These are phyloP conservation scores for Nomada hirtipes DNA, from an alignment of 2,888 invertebrate genomes.

Conservation along the genomic window DNA sequence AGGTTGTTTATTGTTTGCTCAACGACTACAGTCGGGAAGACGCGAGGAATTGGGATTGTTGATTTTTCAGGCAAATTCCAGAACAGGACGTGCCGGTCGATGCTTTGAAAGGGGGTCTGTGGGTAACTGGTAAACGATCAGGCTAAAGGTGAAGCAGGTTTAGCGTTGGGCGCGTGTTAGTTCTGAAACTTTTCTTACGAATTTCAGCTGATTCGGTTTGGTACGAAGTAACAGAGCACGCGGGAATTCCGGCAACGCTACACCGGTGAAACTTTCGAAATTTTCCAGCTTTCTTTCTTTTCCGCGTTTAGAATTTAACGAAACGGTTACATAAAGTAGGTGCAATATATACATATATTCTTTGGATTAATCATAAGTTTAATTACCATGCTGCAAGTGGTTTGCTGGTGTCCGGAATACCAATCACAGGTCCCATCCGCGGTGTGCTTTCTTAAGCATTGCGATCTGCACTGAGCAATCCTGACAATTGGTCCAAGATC, in stretches of 20 bases:
- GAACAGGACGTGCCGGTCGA: background rate
- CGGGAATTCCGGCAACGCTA: background rate
- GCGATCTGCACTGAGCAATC: conserved; percentile 81
- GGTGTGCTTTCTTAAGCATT: conserved; percentile 79
- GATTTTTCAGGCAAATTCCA: conserved; percentile 18
- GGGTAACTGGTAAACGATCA: conserved; percentile 22
- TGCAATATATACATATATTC: background rate
- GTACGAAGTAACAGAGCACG: background rate
- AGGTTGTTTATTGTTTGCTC: conserved; percentile 27
- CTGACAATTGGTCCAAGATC: conserved; percentile 81
- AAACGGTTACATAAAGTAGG: background rate
- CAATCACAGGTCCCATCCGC: conserved; percentile 79
- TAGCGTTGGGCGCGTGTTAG: conserved; percentile 11
- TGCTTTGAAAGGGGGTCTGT: background rate
- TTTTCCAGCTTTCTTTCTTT: background rate
- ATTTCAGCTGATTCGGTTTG: conserved; percentile 24
- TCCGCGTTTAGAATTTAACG: background rate
- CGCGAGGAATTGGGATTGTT: conserved; percentile 14
- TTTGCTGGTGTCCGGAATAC: conserved; percentile 76
- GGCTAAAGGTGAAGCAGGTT: conserved; percentile 19
- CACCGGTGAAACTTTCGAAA: background rate
- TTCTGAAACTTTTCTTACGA: conserved; percentile 7
- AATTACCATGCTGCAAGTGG: conserved; percentile 77
- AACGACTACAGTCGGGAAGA: background rate
- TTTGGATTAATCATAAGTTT: background rate